Percentiles rank a stretch among this genome's conserved stretches.
Evolutionary conservation across 2,888 invertebrate genomes (phyloP).

Genomic region (Chalcosyrphus nemorum): DNA sequence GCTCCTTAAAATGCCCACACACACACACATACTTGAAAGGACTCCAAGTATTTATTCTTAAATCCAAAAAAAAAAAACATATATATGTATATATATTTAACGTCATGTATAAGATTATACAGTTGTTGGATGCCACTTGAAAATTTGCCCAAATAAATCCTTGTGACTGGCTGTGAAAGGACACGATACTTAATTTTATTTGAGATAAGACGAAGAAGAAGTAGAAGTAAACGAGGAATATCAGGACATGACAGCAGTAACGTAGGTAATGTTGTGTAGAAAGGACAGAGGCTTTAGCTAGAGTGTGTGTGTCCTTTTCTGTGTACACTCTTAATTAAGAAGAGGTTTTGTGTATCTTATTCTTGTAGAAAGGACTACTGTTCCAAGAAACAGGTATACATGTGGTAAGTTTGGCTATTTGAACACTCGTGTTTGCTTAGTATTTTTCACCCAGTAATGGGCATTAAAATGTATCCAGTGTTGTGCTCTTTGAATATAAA

Average conservation of each 20-base stretch:
- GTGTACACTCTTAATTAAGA: slow-evolving; percentile 61
- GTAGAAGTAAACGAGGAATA: slow-evolving; percentile 7
- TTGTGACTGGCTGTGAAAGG: slow-evolving; percentile 56
- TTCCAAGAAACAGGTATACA: slow-evolving; percentile 13
- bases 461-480: slow-evolving; percentile 25
- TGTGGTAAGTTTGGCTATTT: slow-evolving; percentile 16
- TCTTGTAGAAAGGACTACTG: slow-evolving; percentile 15
- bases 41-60: neutral
- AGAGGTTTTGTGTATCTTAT: slow-evolving; percentile 54
- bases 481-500: slow-evolving; percentile 28
- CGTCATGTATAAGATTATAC: neutral
- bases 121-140: slow-evolving; percentile 30
- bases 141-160: slow-evolving; percentile 64
- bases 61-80: neutral
- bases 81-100: neutral
- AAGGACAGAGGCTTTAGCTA: slow-evolving; percentile 7
- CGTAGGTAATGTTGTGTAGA: neutral
- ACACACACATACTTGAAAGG: neutral
- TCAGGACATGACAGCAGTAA: slow-evolving; percentile 40
- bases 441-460: slow-evolving; percentile 33
- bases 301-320: neutral
- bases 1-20: neutral
- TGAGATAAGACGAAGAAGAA: slow-evolving; percentile 16
- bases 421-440: slow-evolving; percentile 38
- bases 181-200: slow-evolving; percentile 52